Evolutionary conservation across 2,888 invertebrate species (phyloP).

Genomic region (Tineola bisselliella): DNA sequence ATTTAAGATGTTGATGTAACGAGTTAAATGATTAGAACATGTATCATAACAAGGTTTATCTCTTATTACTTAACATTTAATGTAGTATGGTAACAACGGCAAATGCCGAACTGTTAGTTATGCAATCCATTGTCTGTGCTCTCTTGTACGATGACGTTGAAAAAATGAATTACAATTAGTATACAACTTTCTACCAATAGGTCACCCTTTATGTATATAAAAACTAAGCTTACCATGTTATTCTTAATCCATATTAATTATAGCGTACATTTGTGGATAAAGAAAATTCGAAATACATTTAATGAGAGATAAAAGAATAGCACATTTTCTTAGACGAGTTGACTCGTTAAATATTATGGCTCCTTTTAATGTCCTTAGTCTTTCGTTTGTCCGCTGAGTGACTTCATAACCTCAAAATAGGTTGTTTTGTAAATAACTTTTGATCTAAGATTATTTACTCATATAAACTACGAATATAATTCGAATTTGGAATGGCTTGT

Average conservation of each 20-base stretch:
- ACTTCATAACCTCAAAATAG: neutral
- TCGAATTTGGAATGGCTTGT: no score
- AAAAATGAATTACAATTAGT: neutral
- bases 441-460: no score
- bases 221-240: no score
- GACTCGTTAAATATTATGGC: no score
- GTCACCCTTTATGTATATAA: neutral
- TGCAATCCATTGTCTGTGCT: constrained; percentile 37
- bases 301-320: no score
- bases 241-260: no score
- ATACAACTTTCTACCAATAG: neutral
- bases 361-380: no score
- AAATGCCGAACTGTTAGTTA: constrained; percentile 22
- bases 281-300: no score
- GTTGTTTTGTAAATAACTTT: no score
- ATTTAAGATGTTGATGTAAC: neutral
- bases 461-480: no score
- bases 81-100: neutral
- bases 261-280: no score
- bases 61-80: constrained; percentile 13
- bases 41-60: neutral
- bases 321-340: no score
- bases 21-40: neutral
- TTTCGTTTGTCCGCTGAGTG: neutral
- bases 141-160: neutral